Percentiles rank a stretch among this genome's conserved stretches.
These are phyloP conservation scores for Harpalus rubripes DNA, from an alignment of 2,888 invertebrate genomes.

Conservation along the genomic window DNA sequence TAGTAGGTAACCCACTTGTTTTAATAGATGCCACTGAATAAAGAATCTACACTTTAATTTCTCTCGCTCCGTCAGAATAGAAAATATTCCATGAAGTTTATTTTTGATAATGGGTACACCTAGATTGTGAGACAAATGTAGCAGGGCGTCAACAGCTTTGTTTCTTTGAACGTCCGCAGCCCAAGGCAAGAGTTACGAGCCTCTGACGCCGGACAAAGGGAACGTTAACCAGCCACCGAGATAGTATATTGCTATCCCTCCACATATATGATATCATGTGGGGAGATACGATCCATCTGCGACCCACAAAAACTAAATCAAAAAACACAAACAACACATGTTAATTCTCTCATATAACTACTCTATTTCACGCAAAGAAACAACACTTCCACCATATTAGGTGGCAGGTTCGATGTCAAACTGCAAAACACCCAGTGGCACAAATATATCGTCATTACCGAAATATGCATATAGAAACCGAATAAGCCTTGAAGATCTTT, in stretches of 20 bases:
- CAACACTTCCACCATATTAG: conserved; percentile 4
- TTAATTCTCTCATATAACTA: conserved; percentile 31
- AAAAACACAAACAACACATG: conserved; percentile 33
- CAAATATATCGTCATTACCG: too few relatives aligned
- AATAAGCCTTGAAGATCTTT: too few relatives aligned
- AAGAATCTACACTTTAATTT: too few relatives aligned
- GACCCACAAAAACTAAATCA: conserved; percentile 44
- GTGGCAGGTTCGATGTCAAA: too few relatives aligned
- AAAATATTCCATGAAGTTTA: neutral
- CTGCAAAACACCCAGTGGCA: too few relatives aligned
- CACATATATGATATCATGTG: conserved; percentile 42
- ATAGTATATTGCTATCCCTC: conserved; percentile 53
- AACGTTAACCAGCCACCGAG: conserved; percentile 51
- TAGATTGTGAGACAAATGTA: conserved; percentile 52
- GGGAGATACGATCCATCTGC: conserved; percentile 44
- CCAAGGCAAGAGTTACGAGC: conserved; percentile 63
- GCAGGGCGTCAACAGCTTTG: conserved; percentile 65
- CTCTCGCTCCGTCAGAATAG: too few relatives aligned
- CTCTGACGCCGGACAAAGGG: conserved; percentile 47
- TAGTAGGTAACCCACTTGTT: too few relatives aligned
- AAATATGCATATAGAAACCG: too few relatives aligned
- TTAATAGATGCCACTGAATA: too few relatives aligned
- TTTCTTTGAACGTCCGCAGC: conserved; percentile 66
- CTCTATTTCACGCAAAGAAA: conserved; percentile 3
- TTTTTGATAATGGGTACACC: neutral